These are phyloP conservation scores for Cephus pygmeus DNA, from an alignment of 2,888 invertebrate genomes.

Conservation along the genomic window DNA sequence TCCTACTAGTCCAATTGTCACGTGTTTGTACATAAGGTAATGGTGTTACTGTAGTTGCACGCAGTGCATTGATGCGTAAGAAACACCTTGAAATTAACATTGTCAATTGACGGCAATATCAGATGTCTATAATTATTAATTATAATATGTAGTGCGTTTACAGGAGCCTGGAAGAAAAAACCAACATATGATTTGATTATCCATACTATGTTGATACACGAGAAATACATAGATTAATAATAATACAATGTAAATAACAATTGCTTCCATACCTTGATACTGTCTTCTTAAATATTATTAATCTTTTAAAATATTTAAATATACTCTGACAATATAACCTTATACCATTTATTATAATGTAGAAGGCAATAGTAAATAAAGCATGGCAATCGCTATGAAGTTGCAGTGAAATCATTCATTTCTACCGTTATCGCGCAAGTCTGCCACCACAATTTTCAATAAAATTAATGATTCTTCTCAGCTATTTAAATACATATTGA, in stretches of 20 bases:
- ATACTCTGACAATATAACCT: neutral
- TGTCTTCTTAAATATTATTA: neutral
- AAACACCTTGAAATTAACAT: neutral
- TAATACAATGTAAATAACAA: neutral
- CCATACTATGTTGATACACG: neutral
- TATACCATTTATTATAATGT: neutral
- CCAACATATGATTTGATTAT: neutral
- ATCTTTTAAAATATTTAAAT: neutral
- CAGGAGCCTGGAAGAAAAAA: neutral
- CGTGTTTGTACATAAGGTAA: neutral
- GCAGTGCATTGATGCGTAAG: neutral
- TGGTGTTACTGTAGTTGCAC: neutral
- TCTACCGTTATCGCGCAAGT: neutral
- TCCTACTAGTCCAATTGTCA: slow-evolving; percentile 18
- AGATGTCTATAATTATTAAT: neutral
- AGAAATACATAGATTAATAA: neutral
- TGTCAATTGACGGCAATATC: neutral
- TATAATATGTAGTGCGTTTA: neutral
- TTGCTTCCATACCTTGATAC: neutral
- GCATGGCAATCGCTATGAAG: neutral
- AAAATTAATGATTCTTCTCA: neutral
- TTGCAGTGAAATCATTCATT: neutral
- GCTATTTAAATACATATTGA: neutral
- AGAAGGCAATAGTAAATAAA: neutral
- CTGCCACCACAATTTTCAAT: neutral